Base-by-base conservation (phyloP, 64 coral and sea anemone genomes). In the Orbicella faveolata region DNA sequence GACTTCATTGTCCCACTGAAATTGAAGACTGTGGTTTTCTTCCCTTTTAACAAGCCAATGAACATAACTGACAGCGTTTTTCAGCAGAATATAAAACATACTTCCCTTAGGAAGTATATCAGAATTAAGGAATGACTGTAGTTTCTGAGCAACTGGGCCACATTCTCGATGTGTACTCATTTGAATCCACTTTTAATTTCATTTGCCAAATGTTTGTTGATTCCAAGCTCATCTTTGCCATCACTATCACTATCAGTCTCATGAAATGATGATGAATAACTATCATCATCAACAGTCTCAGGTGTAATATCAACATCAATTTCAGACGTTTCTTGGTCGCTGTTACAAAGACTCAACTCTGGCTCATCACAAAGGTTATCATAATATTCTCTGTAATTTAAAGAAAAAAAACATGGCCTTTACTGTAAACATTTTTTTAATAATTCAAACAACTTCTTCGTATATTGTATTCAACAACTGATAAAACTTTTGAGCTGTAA, bases 181-280 rank as follows among this genome's bases (percentile, higher is more conserved):
- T 74, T 61, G 63, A 93, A 93, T 88, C 91, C 85, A 65, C 9
- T 92, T 52, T 79, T 92, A 79, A 92, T 83, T 93, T 93, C 92
- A 75, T 93, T 93, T 33, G 92, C 86, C 7, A 93, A 75, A 93
- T 93, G 25, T 88, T 19, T 93, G 77, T 57, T 36, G 12, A 81
- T 34, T 74, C 77, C 84, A 93, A 93, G 81, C 17, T 92, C 90
- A 87, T 92, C 89, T 90, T 83, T 59, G 33, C 83, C 75, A 88
- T 81, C 91, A 80, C 15, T 73, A 36, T 92, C 75, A 61, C 83
- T 92, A 26, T 81, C 91, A 74, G 76, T 61, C 2, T 93, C 84
- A 74, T 88, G 23, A 93, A 93, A 88, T 61, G 91, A 93, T 9
- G 91, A 93, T 88, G 91, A 61, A 75, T 93, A 93, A 93, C 83